Base-by-base conservation (phyloP, 2,888 invertebrate genomes). In the Rutpela maculata region DNA sequence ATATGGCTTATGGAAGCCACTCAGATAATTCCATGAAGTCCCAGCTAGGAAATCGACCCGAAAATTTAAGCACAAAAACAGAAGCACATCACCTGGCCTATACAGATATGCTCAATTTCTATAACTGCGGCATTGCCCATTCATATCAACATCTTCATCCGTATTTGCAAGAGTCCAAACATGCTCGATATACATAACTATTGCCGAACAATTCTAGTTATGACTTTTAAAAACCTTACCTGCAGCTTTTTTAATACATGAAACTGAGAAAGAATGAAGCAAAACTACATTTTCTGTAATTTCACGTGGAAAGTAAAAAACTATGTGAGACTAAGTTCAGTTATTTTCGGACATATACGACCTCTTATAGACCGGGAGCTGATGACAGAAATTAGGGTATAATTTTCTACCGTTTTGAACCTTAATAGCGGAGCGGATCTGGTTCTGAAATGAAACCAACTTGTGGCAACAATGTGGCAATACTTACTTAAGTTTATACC, bases 1-100 rank as follows among this genome's bases (percentile, higher is more conserved):
- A 94, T 86, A 95, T 96, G 95, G 95, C 95, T 10, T 94, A 94
- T 89, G 91, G 91, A 1, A 75, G 85, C 62, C 85, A 86, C 26
- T 83, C 82, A 31, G 84, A 86, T 15, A 76, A 78, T 31, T 74
- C 80, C 19, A 56, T 84, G 31, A 86, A 88, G 78, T 80, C 82
- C 19, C 85, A 85, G 69, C 75, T 85, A 31, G 81, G 80, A 59
- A 80, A 84, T 38, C 83, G 87, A 77, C 81, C 87, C 4, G 89
- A 89, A 80, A 88, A 86, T 78, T 77, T 88, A n/a, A 86, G 86
- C 70, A 85, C 88, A 35, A 89, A 89, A 85, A 77, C 86, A 5
- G 87, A 89, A 76, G 19, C 87, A 5, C 89, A 89, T 77, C 89
- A 89, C 82, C 81, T 89, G 66, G 89, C 89, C 76, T 90, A 90